phyloP scores from a whole-genome alignment of 2,888 invertebrate genomes.

The Parapristionchus giblindavisi region DNA sequence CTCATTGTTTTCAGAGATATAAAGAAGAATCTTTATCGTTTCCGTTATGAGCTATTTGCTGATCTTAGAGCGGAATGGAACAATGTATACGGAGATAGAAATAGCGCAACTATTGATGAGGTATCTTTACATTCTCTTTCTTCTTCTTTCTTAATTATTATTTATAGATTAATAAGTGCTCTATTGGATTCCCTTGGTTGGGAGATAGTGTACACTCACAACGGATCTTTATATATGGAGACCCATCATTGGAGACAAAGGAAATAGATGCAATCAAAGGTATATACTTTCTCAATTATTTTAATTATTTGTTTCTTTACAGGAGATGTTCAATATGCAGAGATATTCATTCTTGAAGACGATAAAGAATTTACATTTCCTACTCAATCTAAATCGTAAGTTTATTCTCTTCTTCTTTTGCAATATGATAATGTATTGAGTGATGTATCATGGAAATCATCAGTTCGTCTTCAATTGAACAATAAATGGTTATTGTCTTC shows the following conservation, averaged over 20 bases:
- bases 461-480: conserved; percentile 9
- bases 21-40: conserved; percentile 22
- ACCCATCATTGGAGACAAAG: neutral
- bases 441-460: neutral
- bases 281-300: neutral
- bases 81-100: too few relatives aligned
- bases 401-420: neutral
- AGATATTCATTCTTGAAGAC: conserved; percentile 5
- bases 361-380: conserved; percentile 2
- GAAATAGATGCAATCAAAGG: conserved; percentile 19
- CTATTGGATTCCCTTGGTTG: conserved; percentile 14
- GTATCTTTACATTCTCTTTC: too few relatives aligned
- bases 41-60: neutral
- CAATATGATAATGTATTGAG: neutral
- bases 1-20: neutral
- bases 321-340: conserved; percentile 14
- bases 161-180: conserved; percentile 6
- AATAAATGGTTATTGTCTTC: conserved; percentile 16
- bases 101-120: neutral
- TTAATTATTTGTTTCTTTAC: neutral
- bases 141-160: too few relatives aligned
- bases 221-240: conserved; percentile 23
- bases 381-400: neutral
- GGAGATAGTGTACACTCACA: conserved; percentile 7
- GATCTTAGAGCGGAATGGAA: conserved; percentile 1